Conservation (phyloP, 2,888 invertebrate species). For the Globia sparganii region DNA sequence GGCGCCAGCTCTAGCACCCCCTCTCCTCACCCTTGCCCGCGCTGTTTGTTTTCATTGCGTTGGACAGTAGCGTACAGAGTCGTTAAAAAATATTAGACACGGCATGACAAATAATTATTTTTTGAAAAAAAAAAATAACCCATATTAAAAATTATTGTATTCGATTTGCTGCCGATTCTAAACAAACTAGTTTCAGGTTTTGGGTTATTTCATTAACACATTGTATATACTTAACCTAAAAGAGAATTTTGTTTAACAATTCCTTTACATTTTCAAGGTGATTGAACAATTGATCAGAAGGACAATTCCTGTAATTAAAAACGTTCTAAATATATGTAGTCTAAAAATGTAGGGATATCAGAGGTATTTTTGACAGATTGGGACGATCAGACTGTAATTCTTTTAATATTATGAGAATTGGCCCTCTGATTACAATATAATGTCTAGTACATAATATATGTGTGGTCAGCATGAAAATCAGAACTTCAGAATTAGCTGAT, state of each 20-base stretch:
- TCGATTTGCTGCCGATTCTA: no score
- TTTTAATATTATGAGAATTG: not conserved
- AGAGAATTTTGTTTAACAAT: not conserved
- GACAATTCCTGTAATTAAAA: not conserved
- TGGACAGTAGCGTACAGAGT: no score
- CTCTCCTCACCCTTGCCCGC: no score
- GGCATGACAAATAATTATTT: no score
- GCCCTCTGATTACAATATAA: not conserved
- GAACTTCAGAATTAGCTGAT: constrained; percentile 10
- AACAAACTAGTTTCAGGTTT: no score
- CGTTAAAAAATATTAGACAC: no score
- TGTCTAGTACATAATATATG: constrained; percentile 7
- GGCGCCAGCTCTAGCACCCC: no score
- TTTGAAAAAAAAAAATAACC: no score
- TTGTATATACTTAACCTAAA: not conserved
- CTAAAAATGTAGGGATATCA: not conserved
- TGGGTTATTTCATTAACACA: no score
- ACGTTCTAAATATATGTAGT: no score
- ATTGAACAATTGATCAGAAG: not conserved
- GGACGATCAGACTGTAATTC: not conserved
- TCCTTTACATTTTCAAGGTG: not conserved
- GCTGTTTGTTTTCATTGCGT: no score
- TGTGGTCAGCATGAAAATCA: constrained; percentile 13
- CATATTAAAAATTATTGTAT: no score
- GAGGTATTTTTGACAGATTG: not conserved